Conservation (phyloP, 2,888 invertebrate genomes). For the Polyommatus iphigenia region DNA sequence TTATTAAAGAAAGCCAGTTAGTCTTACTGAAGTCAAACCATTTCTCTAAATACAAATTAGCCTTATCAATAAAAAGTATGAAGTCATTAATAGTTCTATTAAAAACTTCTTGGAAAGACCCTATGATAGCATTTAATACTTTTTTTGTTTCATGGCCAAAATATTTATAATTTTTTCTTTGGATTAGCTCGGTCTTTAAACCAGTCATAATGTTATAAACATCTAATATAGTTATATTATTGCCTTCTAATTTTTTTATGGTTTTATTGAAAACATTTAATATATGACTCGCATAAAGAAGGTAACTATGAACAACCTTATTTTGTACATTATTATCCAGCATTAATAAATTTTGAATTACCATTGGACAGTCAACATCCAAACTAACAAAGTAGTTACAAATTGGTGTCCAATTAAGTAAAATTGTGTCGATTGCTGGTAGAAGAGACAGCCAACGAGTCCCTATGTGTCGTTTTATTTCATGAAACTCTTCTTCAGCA, state of each 20-base stretch:
- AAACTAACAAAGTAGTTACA: constrained; percentile 42
- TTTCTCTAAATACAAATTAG: constrained; percentile 31
- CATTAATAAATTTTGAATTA: constrained; percentile 40
- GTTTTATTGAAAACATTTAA: constrained; percentile 41
- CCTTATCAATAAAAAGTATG: constrained; percentile 34
- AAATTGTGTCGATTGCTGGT: too few relatives aligned
- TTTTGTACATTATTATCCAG: constrained; percentile 34
- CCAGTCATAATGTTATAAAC: too few relatives aligned
- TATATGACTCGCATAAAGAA: constrained; percentile 40
- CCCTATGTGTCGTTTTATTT: constrained; percentile 38
- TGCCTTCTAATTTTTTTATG: constrained; percentile 40
- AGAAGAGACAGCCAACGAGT: constrained; percentile 39
- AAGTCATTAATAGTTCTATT: constrained; percentile 25
- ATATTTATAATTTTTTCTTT: too few relatives aligned
- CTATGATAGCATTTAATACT: too few relatives aligned
- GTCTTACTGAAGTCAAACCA: constrained; percentile 33
- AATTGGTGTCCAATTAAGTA: constrained; percentile 38
- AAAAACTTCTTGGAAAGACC: constrained; percentile 25
- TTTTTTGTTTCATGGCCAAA: too few relatives aligned
- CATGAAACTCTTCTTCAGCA: constrained; percentile 43
- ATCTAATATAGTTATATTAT: too few relatives aligned
- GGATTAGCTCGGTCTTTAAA: too few relatives aligned
- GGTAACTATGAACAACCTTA: constrained; percentile 37
- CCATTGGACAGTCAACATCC: constrained; percentile 40
- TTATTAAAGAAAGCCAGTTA: constrained; percentile 31